Evolutionary conservation across 2,888 invertebrate genomes (phyloP).

Genomic region (Cynaeus angustus): DNA sequence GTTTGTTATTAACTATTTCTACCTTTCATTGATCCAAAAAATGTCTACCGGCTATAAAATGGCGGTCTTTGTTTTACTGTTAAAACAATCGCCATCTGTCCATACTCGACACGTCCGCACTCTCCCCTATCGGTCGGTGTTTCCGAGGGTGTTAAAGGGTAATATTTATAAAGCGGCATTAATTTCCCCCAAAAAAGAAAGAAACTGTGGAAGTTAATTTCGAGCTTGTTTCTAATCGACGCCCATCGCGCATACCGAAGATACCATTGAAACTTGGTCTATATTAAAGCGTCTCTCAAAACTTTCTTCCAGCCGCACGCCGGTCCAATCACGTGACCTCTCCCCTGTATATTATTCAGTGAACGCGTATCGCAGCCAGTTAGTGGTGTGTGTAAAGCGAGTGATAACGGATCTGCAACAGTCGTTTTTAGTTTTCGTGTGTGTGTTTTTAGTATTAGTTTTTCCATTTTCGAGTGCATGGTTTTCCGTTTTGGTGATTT

Average conservation of each 20-base stretch:
- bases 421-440: slow-evolving; percentile 40
- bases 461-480: slow-evolving; percentile 24
- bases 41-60: neutral
- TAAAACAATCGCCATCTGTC: neutral
- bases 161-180: slow-evolving; percentile 19
- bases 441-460: slow-evolving; percentile 41
- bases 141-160: slow-evolving; percentile 24
- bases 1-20: neutral
- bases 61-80: neutral
- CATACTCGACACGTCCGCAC: neutral
- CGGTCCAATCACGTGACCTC: slow-evolving; percentile 42
- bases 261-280: neutral
- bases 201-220: slow-evolving; percentile 17
- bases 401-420: slow-evolving; percentile 18
- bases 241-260: neutral
- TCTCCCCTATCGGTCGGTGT: neutral
- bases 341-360: slow-evolving; percentile 32
- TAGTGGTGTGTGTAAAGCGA: slow-evolving; percentile 33
- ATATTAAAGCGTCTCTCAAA: slow-evolving; percentile 30
- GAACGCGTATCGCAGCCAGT: slow-evolving; percentile 32
- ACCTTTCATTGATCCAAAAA: neutral
- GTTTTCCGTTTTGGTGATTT: slow-evolving; percentile 35
- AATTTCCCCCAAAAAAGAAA: slow-evolving; percentile 28
- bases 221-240: neutral
- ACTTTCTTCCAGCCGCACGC: slow-evolving; percentile 40